Conservation (phyloP, 2,888 invertebrate genomes). For the Anthophora plumipes region DNA sequence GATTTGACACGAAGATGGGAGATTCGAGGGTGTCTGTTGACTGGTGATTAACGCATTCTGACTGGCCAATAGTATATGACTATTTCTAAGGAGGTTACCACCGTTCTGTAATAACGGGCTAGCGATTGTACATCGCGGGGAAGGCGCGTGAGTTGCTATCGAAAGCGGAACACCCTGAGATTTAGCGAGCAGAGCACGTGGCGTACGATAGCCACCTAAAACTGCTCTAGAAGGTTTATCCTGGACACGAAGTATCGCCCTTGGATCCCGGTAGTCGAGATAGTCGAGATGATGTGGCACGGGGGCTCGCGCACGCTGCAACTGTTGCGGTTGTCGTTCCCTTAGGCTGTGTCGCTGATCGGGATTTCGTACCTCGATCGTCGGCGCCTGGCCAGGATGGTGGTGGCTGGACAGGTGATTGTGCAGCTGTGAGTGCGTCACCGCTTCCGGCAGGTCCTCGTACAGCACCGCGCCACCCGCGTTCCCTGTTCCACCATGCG, state of each 20-base stretch:
- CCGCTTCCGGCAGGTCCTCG: slow-evolving; percentile 91
- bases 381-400: slow-evolving; percentile 78
- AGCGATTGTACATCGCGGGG: slow-evolving; percentile 34
- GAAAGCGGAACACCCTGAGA: slow-evolving; percentile 77
- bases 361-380: slow-evolving; percentile 82
- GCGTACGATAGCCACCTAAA: slow-evolving; percentile 81
- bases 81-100: slow-evolving; percentile 59
- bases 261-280: slow-evolving; percentile 83
- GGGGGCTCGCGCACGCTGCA: slow-evolving; percentile 68
- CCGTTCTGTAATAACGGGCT: slow-evolving; percentile 61
- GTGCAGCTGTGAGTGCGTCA: slow-evolving; percentile 85
- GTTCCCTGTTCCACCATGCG: slow-evolving; percentile 82
- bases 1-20: slow-evolving; percentile 19
- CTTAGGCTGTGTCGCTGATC: slow-evolving; percentile 74
- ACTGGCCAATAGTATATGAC: slow-evolving; percentile 67
- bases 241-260: slow-evolving; percentile 80
- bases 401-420: slow-evolving; percentile 77
- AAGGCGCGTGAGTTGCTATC: slow-evolving; percentile 73
- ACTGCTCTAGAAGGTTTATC: slow-evolving; percentile 81
- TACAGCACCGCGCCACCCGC: slow-evolving; percentile 88
- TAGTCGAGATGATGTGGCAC: slow-evolving; percentile 82
- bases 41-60: slow-evolving; percentile 74
- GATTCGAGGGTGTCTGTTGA: slow-evolving; percentile 57
- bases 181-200: slow-evolving; percentile 78
- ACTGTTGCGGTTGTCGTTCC: slow-evolving; percentile 69